These are phyloP conservation scores for Campoplex capitator DNA, from an alignment of 2,888 invertebrate species.

Conservation along the genomic window DNA sequence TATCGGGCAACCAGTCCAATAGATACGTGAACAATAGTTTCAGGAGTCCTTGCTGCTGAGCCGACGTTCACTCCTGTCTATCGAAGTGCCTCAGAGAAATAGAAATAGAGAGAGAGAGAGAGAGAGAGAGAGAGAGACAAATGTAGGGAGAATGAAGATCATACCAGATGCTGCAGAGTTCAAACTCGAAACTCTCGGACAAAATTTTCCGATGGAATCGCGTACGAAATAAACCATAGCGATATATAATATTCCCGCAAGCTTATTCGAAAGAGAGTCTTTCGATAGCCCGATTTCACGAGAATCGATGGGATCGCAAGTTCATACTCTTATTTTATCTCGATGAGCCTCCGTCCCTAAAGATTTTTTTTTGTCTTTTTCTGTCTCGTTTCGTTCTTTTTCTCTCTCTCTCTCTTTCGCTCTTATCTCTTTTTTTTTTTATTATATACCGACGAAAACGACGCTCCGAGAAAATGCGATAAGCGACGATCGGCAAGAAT, in stretches of 20 bases:
- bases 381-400: conserved; percentile 6
- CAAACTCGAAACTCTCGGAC: conserved; percentile 17
- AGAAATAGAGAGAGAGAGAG: conserved; percentile 11
- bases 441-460: conserved; percentile 63
- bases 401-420: neutral
- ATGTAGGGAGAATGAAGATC: neutral
- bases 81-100: conserved; percentile 24
- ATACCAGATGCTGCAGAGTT: conserved; percentile 41
- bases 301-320: conserved; percentile 51
- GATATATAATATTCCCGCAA: conserved; percentile 54
- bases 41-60: conserved; percentile 51
- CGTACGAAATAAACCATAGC: conserved; percentile 40
- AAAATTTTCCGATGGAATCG: conserved; percentile 52
- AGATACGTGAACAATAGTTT: conserved; percentile 66
- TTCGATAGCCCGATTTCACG: conserved; percentile 50
- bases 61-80: conserved; percentile 46
- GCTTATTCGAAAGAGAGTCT: conserved; percentile 22
- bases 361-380: conserved; percentile 31
- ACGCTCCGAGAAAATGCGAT: conserved; percentile 63
- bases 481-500: conserved; percentile 65
- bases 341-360: conserved; percentile 28
- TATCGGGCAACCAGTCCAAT: conserved; percentile 61
- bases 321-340: conserved; percentile 50
- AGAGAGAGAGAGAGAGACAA: neutral
- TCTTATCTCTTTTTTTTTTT: neutral